These are phyloP conservation scores for Rhinogobius similis DNA, from an alignment of 2,113 vertebrate genomes.

Conservation along the genomic window DNA sequence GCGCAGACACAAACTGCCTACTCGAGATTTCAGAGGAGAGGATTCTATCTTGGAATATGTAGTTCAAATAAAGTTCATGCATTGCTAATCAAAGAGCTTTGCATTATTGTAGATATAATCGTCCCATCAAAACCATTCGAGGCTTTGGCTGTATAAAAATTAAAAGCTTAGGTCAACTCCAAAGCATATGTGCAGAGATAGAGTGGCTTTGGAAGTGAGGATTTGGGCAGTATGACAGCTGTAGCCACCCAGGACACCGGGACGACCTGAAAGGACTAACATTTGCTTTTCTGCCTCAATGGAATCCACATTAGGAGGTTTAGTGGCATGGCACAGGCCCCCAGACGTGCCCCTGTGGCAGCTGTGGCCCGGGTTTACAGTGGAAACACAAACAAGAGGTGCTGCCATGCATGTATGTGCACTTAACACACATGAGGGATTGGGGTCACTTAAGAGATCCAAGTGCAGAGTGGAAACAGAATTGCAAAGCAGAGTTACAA, in stretches of 20 bases:
- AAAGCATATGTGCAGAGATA: slow-evolving; percentile 28
- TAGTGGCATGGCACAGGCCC: slow-evolving; percentile 48
- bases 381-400: slow-evolving; percentile 59
- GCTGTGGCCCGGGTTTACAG: slow-evolving; percentile 58
- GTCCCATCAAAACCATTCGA: neutral
- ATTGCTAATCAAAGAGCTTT: neutral
- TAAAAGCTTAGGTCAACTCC: slow-evolving; percentile 43
- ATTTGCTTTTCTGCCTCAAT: slow-evolving; percentile 65
- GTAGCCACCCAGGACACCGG: slow-evolving; percentile 48
- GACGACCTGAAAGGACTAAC: slow-evolving; percentile 54
- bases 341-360: slow-evolving; percentile 53
- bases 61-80: slow-evolving; percentile 39
- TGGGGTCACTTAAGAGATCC: neutral
- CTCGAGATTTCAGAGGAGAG: neutral
- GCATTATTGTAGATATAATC: slow-evolving; percentile 10
- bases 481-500: neutral
- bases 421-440: slow-evolving; percentile 14
- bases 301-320: slow-evolving; percentile 73
- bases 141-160: slow-evolving; percentile 19
- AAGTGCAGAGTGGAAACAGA: neutral
- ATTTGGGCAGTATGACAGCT: slow-evolving; percentile 65
- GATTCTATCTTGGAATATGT: slow-evolving; percentile 20
- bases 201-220: slow-evolving; percentile 39
- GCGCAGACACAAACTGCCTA: slow-evolving; percentile 22
- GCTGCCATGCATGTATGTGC: slow-evolving; percentile 34